Evolutionary conservation across 2,797 vertebrate genomes (phyloP).

Genomic region (Harpagifer antarcticus): DNA sequence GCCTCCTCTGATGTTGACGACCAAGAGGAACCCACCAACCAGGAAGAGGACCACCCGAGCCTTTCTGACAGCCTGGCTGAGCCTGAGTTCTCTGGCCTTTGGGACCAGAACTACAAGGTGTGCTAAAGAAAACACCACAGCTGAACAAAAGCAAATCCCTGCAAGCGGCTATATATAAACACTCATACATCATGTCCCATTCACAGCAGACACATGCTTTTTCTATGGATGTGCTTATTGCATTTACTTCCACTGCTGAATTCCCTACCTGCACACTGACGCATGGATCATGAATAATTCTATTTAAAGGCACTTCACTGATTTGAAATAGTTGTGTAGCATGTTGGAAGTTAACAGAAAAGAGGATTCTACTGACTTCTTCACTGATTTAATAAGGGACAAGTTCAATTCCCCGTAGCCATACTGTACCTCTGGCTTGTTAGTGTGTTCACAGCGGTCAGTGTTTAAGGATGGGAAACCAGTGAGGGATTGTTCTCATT

Average conservation of each 20-base stretch:
- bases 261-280: constrained; percentile 15
- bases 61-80: constrained; percentile 73
- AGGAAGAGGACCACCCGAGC: constrained; percentile 40
- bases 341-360: not conserved
- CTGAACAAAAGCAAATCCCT: constrained; percentile 35
- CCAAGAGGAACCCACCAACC: constrained; percentile 23
- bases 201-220: constrained; percentile 35
- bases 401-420: not conserved
- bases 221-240: constrained; percentile 16
- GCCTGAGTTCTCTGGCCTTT: constrained; percentile 91
- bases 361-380: not conserved
- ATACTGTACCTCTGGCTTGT: not conserved
- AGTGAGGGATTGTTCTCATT: not conserved
- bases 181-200: constrained; percentile 57
- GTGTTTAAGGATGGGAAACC: not conserved
- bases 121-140: constrained; percentile 32
- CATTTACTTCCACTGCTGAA: constrained; percentile 20
- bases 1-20: constrained; percentile 60
- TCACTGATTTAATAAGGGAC: not conserved
- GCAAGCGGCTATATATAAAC: constrained; percentile 55
- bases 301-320: not conserved
- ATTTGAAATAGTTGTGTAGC: not conserved
- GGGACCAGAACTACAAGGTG: constrained; percentile 81
- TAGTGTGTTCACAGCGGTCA: constrained; percentile 1
- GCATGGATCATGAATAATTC: not conserved